phyloP scores from a whole-genome alignment of 2,888 invertebrate species.

The Podabrus alpinus region DNA sequence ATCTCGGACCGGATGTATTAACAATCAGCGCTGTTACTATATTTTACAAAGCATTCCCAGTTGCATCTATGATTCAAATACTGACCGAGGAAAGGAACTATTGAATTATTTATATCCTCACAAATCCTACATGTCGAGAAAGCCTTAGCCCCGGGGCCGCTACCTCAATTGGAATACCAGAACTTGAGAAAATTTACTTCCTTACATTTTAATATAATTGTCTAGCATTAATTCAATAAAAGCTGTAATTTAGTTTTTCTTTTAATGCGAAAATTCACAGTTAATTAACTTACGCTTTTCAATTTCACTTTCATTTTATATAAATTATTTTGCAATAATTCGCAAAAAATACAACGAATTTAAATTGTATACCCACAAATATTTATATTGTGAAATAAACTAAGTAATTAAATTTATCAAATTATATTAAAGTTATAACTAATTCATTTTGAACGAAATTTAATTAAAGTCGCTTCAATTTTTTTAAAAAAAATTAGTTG shows the following conservation, averaged over 20 bases:
- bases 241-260: neutral
- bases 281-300: neutral
- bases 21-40: constrained; percentile 29
- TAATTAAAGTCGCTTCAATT: neutral
- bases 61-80: constrained; percentile 30
- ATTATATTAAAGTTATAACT: neutral
- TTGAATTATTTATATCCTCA: constrained; percentile 29
- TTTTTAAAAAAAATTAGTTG: neutral
- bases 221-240: neutral
- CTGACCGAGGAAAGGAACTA: constrained; percentile 25
- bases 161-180: constrained; percentile 18
- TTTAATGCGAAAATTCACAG: neutral
- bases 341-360: too few relatives aligned
- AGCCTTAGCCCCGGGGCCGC: constrained; percentile 3
- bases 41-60: constrained; percentile 17
- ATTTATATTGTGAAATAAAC: too few relatives aligned
- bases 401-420: neutral
- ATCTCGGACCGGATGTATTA: constrained; percentile 30
- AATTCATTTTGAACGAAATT: neutral
- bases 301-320: neutral
- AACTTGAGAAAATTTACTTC: neutral
- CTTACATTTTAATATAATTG: neutral
- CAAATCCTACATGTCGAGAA: constrained; percentile 23
- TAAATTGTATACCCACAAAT: too few relatives aligned
- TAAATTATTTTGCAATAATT: too few relatives aligned